These are phyloP conservation scores for Camelus dromedarius DNA, from an alignment of 2,113 vertebrate species.

Conservation along the genomic window DNA sequence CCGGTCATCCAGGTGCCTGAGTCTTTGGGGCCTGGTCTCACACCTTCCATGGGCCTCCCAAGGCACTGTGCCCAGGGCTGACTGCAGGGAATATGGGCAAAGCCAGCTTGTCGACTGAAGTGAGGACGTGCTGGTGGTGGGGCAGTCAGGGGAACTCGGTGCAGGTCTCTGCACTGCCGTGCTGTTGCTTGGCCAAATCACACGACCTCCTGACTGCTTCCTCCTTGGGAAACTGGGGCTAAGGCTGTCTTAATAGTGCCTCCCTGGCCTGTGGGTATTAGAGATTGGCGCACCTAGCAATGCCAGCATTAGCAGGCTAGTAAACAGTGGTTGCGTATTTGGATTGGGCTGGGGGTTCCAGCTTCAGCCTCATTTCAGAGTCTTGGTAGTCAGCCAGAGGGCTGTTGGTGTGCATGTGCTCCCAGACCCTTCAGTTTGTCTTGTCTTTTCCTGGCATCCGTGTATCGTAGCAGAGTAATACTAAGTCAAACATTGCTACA, in stretches of 20 bases:
- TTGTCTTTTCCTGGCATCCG: not conserved
- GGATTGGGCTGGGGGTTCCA: not conserved
- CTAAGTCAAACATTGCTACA: not conserved
- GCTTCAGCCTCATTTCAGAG: not conserved
- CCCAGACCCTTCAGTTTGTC: not conserved
- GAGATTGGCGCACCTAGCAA: rapidly evolving
- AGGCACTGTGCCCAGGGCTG: not conserved
- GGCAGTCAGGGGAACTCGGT: not conserved
- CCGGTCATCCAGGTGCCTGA: not conserved
- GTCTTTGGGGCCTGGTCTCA: not conserved
- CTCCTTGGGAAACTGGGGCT: not conserved
- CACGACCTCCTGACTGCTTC: not conserved
- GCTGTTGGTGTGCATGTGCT: not conserved
- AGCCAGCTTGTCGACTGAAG: not conserved
- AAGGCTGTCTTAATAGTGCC: rapidly evolving
- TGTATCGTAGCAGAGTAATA: not conserved
- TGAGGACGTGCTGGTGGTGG: not conserved
- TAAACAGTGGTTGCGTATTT: rapidly evolving
- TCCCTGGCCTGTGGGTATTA: not conserved
- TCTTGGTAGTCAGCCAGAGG: not conserved
- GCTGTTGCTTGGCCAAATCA: not conserved
- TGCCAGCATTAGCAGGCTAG: not conserved
- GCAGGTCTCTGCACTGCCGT: not conserved
- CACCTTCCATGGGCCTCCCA: not conserved
- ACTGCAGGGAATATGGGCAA: not conserved